These are phyloP conservation scores for Scylla paramamosain DNA, from an alignment of 1,140 invertebrate species.

Conservation along the genomic window DNA sequence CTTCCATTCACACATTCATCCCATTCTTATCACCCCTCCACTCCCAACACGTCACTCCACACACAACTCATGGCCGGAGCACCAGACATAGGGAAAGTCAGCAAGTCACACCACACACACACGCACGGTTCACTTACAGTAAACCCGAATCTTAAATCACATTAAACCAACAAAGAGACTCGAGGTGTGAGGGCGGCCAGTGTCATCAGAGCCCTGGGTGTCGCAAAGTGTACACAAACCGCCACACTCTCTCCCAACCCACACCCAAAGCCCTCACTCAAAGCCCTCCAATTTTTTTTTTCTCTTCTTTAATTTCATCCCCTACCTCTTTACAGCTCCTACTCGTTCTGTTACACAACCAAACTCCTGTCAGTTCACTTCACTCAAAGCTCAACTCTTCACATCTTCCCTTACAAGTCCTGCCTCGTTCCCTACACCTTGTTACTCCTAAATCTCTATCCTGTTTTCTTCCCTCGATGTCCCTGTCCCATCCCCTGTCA, in stretches of 20 bases:
- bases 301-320: background rate
- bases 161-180: background rate
- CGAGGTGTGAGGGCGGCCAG: background rate
- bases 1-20: no score
- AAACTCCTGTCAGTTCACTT: no score
- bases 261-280: no score
- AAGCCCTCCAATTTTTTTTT: no score
- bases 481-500: background rate
- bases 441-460: background rate
- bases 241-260: background rate
- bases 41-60: no score
- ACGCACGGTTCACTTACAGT: no score
- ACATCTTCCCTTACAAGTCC: background rate
- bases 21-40: no score
- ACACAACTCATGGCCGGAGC: no score
- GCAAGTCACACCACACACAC: no score
- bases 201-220: background rate
- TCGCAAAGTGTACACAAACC: background rate
- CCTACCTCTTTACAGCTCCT: background rate
- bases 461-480: background rate
- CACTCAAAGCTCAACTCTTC: no score
- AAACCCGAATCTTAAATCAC: background rate
- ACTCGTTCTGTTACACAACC: no score
- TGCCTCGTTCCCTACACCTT: background rate
- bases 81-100: no score